Percentiles rank a stretch among this genome's conserved stretches.
These are phyloP conservation scores for Tortrix viridana DNA, from an alignment of 2,888 invertebrate species.

Conservation along the genomic window DNA sequence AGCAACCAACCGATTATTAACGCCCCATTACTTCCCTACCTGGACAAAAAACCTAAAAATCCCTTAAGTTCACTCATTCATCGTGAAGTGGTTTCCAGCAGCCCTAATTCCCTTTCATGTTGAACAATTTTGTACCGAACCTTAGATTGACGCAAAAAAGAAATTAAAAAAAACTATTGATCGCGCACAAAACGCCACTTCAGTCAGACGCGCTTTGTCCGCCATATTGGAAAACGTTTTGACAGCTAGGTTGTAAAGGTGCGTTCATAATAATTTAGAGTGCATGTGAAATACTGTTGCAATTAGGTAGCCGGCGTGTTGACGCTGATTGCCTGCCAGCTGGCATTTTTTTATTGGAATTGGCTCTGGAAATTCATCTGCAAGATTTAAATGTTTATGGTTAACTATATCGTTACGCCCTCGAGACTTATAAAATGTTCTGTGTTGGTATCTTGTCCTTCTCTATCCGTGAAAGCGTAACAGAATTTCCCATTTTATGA, in stretches of 20 bases:
- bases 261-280: constrained; percentile 31
- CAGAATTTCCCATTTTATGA: too few relatives aligned
- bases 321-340: neutral
- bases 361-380: too few relatives aligned
- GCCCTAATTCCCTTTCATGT: constrained; percentile 79
- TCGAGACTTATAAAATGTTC: too few relatives aligned
- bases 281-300: constrained; percentile 28
- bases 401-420: too few relatives aligned
- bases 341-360: neutral
- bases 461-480: too few relatives aligned
- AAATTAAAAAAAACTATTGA: constrained; percentile 79
- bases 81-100: constrained; percentile 72
- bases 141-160: constrained; percentile 72
- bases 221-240: constrained; percentile 79
- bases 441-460: too few relatives aligned
- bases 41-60: constrained; percentile 73
- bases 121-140: constrained; percentile 64
- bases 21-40: constrained; percentile 71
- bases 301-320: constrained; percentile 7
- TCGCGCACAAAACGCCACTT: constrained; percentile 77
- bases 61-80: constrained; percentile 77
- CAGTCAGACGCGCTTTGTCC: constrained; percentile 76
- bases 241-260: constrained; percentile 58
- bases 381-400: too few relatives aligned
- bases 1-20: constrained; percentile 65